These are phyloP conservation scores for Lamprotornis superbus DNA, from an alignment of 2,113 vertebrate species.

Conservation along the genomic window DNA sequence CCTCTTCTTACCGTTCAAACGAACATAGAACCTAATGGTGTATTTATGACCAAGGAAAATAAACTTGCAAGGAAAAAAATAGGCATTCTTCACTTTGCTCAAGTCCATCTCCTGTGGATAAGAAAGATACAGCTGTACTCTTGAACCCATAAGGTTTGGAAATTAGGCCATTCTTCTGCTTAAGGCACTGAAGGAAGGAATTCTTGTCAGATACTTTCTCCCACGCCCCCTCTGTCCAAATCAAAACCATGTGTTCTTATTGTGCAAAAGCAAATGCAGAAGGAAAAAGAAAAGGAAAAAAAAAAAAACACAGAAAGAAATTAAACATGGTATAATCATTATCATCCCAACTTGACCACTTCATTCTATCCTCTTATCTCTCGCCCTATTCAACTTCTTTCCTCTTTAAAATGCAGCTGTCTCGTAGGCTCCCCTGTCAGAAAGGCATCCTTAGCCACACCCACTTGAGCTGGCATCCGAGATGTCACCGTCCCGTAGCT, in stretches of 20 bases:
- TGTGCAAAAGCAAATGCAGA: constrained; percentile 28
- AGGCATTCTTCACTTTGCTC: not conserved
- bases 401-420: not conserved
- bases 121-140: constrained; percentile 41
- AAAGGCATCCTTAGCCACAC: not conserved
- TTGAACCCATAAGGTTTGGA: constrained; percentile 52
- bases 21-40: not conserved
- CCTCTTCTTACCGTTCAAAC: not conserved
- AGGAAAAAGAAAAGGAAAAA: not conserved
- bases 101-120: constrained; percentile 8
- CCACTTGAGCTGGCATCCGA: not conserved
- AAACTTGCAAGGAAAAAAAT: not conserved
- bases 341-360: not conserved
- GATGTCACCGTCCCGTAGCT: not conserved
- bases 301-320: not conserved
- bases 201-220: constrained; percentile 59
- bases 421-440: not conserved
- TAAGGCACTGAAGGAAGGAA: constrained; percentile 53
- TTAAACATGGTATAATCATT: not conserved
- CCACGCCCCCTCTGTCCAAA: constrained; percentile 49
- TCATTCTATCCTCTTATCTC: not conserved
- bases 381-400: not conserved
- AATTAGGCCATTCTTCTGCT: constrained; percentile 63
- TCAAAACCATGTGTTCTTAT: constrained; percentile 61
- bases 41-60: not conserved